phyloP scores from a whole-genome alignment of 2,797 vertebrate genomes.

The Steatocranus sp. region DNA sequence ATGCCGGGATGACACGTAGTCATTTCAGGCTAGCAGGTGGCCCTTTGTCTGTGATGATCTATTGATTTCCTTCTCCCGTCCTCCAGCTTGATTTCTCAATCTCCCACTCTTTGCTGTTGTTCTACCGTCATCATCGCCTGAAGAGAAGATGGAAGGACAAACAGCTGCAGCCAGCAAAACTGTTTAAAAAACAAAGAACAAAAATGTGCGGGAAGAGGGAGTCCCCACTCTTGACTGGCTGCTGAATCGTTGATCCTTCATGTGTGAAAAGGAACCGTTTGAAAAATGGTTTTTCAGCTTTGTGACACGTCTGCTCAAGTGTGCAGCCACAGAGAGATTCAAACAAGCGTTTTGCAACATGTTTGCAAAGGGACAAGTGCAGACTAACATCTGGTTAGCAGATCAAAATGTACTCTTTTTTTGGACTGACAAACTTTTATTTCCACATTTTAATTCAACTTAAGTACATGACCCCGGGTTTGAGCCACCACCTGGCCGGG shows the following conservation, averaged over 20 bases:
- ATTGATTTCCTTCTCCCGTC: conserved; percentile 60
- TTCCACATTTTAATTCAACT: not conserved
- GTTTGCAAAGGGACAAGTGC: not conserved
- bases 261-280: not conserved
- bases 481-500: rapidly evolving
- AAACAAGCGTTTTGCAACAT: not conserved
- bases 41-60: conserved; percentile 63
- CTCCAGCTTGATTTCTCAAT: conserved; percentile 43
- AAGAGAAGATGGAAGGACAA: not conserved
- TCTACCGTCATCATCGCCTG: conserved; percentile 24
- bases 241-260: not conserved
- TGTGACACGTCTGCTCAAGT: not conserved
- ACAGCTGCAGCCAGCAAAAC: conserved; percentile 30
- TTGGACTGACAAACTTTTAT: not conserved
- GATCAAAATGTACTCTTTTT: not conserved
- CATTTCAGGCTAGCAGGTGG: conserved; percentile 66
- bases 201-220: not conserved
- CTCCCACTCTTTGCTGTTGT: conserved; percentile 36
- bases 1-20: conserved; percentile 54
- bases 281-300: not conserved
- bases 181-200: not conserved
- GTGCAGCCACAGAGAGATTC: not conserved
- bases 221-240: not conserved
- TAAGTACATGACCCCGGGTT: rapidly evolving
- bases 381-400: not conserved